Evolutionary conservation across 2,113 vertebrate genomes (phyloP).

Genomic region (Lichenostomus cassidix): DNA sequence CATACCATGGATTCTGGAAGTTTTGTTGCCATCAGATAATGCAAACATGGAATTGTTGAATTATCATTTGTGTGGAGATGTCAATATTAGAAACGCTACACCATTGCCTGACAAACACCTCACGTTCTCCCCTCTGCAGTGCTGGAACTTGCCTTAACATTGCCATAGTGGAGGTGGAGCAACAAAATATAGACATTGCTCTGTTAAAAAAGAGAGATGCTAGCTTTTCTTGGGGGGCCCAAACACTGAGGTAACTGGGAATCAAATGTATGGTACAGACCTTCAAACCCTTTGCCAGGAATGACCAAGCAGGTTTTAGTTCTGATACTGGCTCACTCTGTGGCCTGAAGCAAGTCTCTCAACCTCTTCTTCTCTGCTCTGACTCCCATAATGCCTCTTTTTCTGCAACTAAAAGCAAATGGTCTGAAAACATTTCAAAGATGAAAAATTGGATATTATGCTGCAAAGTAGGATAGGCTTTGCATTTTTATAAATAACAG

Average conservation of each 20-base stretch:
- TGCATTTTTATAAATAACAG: not conserved
- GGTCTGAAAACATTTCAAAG: not conserved
- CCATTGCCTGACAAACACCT: not conserved
- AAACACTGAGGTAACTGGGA: not conserved
- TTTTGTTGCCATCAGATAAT: constrained; percentile 27
- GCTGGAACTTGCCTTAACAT: not conserved
- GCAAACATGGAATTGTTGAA: constrained; percentile 11
- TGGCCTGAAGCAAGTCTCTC: not conserved
- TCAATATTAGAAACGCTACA: not conserved
- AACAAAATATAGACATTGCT: not conserved
- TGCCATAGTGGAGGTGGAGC: not conserved
- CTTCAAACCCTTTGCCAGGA: not conserved
- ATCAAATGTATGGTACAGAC: fast-evolving
- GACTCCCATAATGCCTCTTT: not conserved
- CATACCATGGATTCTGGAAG: constrained; percentile 62
- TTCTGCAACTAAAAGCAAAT: not conserved
- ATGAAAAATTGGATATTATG: not conserved
- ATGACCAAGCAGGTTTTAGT: not conserved
- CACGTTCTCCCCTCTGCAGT: fast-evolving
- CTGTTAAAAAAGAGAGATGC: not conserved
- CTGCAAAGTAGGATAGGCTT: not conserved
- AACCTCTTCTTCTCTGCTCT: not conserved
- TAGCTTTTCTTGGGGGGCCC: not conserved
- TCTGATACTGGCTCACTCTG: not conserved
- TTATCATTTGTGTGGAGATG: constrained; percentile 17